Evolutionary conservation across 2,797 vertebrate species (phyloP), one percentile per base, ranked within the genome.

Genomic region (Astyanax mexicanus): DNA sequence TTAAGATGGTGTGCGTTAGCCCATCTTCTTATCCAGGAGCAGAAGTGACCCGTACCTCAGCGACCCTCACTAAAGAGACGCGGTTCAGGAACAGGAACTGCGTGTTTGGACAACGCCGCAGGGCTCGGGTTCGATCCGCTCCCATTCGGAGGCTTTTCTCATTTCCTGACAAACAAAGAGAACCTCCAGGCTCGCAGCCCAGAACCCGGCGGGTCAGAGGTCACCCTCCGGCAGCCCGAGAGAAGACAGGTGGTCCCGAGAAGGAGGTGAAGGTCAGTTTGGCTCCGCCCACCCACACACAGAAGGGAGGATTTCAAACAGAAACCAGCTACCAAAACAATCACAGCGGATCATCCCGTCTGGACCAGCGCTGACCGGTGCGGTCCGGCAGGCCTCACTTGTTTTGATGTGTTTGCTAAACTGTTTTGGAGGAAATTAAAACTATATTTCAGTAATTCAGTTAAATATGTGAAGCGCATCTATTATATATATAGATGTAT

Each of bases 281-380:
- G 13, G 13, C 29, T 17, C 37, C 11, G 3, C 45, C 58, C 47
- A 69, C 23, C 57, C 57, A 37, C 9, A 9, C 25, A n/a, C 23
- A 45, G 44, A 12, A 47, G 25, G 44, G 17, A 47, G 42, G 29
- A 37, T 57, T 32, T 35, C 44, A 44, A 55, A 66, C 6, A 64
- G 45, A 66, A 58, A 70, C 52, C 74, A 76, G 57, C 57, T 64
- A 70, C 74, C 45, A 70, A 54, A 69, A 76, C 60, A 69, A 32
- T 25, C 51, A 10, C 51, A 5, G 40, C 2, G 38, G 38, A 38
- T 38, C 35, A 9, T 35, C 9, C 38, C 3, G 38, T 40, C 38
- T n/a, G n/a, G n/a, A n/a, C n/a, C 29, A 29, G 29, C 29, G 29
- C n/a, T n/a, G n/a, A n/a, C n/a, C 29, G 29, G 29, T 29, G 29